Base-by-base conservation (phyloP, 2,888 invertebrate genomes). In the Orthosia incerta region DNA sequence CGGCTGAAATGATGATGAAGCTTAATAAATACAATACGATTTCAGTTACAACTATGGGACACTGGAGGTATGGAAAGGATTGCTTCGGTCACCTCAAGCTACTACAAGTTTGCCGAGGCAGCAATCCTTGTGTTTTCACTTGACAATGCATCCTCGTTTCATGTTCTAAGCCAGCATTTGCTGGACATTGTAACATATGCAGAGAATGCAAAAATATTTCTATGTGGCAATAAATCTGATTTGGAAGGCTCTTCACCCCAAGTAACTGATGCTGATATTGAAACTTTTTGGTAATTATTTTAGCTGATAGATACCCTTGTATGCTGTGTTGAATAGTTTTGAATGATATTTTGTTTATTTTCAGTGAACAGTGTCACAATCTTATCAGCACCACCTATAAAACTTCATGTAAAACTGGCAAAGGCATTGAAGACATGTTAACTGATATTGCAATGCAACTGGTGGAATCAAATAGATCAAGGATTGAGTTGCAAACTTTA, bases 21-120 rank as follows among this genome's bases (percentile, higher is more conserved):
- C 39, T 39, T 20, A 69, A 23, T 9, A 39, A 55, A 31, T 18
- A n/a, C 45, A n/a, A 62, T 76, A 84, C 20, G 50, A 86, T 75
- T 91, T 89, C 93, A 99, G 99, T 95, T 99, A 79, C 99, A 99
- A 95, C 95, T 99, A 85, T 99, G 99, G 99, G 99, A 99, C 92
- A 99, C 99, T 53, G 99, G 99, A 84, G 99, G 99, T 64, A 99
- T 99, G 98, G 99, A 99, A 94, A 97, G 99, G 87, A 99, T 99
- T 80, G 99, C 99, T 61, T 99, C 99, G 4, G 98, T 99, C 26
- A 99, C 99, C 16, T 98, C 99, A 46, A 99, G 98, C 91, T 99
- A 99, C 92, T 99, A 99, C 93, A 99, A 99, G 95, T 99, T 99
- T 95, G 98, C 99, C 4, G 99, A 99, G 92, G 99, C 99, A 77